Evolutionary conservation across 2,888 invertebrate species (phyloP).

Genomic region (Harpagoxenus sublaevis): DNA sequence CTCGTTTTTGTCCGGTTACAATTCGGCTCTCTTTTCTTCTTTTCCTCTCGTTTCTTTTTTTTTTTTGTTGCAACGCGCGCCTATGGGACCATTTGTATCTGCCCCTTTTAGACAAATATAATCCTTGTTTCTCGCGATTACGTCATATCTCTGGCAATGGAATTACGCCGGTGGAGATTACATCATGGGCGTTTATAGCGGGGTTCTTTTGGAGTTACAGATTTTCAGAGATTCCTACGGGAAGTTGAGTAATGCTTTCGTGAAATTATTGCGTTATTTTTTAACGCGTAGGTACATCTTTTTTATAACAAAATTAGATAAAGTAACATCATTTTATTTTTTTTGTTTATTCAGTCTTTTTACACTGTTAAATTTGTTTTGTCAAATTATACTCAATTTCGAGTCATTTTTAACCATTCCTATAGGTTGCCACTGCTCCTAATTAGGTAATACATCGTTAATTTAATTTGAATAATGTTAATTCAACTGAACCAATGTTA

Average conservation of each 20-base stretch:
- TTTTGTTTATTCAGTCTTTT: not conserved
- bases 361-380: no score
- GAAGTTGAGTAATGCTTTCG: not conserved
- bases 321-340: not conserved
- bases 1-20: constrained; percentile 12
- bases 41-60: not conserved
- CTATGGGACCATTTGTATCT: constrained; percentile 12
- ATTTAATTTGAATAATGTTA: no score
- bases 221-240: constrained; percentile 8
- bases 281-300: not conserved
- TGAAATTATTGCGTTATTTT: not conserved
- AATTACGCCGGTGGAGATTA: constrained; percentile 24
- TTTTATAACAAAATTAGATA: not conserved
- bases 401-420: no score
- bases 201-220: not conserved
- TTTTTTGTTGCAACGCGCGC: not conserved
- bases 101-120: not conserved
- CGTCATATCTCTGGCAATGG: constrained; percentile 28
- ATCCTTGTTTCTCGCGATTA: constrained; percentile 33
- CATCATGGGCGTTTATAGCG: constrained; percentile 4
- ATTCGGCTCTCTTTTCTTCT: not conserved
- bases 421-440: no score
- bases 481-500: no score
- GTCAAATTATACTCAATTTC: no score
- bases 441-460: no score